Base-by-base conservation (phyloP, 2,797 vertebrate genomes). In the Pipistrellus pygmaeus region DNA sequence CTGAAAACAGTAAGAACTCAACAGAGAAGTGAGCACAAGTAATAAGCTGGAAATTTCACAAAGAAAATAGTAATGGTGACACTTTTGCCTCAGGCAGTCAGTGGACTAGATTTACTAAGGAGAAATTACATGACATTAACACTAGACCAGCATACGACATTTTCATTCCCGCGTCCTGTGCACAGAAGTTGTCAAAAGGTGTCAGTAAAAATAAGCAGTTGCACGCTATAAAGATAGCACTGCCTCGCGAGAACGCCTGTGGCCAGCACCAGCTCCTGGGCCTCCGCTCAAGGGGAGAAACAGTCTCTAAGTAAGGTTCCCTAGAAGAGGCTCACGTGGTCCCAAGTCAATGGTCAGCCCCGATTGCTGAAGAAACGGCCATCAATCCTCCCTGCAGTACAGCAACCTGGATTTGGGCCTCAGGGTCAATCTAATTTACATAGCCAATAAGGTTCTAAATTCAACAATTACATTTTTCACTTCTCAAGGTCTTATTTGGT, bases 1-100 rank as follows among this genome's bases (percentile, higher is more conserved):
- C 20, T 77, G 51, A 46, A 95, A 85, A 68, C 66, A 90, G n/a
- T 62, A 94, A 96, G 90, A 18, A 77, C 25, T 80, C 60, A 95
- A 93, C 14, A 88, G 35, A 84, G 62, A 92, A 88, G 81, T 68
- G 35, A 88, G 38, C 48, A 55, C 85, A 96, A 85, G 86, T 48
- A 92, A 35, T 87, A 92, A 62, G 53, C 23, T 69, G 62, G 55
- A 94, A 72, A 68, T 85, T 83, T 88, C 23, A 23, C 60, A 66
- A 44, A 68, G 44, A 88, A 90, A 88, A 93, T 60, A 84, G 20
- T 14, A 82, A 68, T 68, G 60, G 53, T 86, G n/a, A 81, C 32
- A 87, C 14, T 75, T 94, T 30, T 85, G 77, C 51, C 81, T 84
- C 15, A 90, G 69, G 85, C 81, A 90, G 30, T 76, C 64, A 87